Conservation (phyloP, 2,113 vertebrate genomes). For the Aplodontia rufa region DNA sequence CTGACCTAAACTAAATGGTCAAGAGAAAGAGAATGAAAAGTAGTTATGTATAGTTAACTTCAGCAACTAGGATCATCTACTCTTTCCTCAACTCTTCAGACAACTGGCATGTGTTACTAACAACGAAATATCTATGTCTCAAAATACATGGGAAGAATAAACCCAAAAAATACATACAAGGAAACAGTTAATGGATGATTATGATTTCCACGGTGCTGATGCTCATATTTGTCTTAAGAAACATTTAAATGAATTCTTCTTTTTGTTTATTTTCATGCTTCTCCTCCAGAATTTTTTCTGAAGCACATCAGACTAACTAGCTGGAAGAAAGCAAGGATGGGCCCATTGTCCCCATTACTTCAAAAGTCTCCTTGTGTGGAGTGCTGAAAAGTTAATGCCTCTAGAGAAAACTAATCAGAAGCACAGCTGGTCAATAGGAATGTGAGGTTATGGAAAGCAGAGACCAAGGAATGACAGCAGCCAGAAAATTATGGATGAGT, state of each 20-base stretch:
- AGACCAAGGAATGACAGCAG: slow-evolving; percentile 40
- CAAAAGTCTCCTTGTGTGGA: slow-evolving; percentile 63
- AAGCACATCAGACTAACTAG: slow-evolving; percentile 52
- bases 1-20: background rate
- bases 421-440: slow-evolving; percentile 74
- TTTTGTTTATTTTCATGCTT: slow-evolving; percentile 60
- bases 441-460: slow-evolving; percentile 67
- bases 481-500: slow-evolving; percentile 71
- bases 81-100: slow-evolving; percentile 18
- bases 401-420: slow-evolving; percentile 75
- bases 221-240: slow-evolving; percentile 52
- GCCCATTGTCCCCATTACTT: slow-evolving; percentile 71
- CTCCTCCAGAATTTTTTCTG: slow-evolving; percentile 46
- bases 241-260: slow-evolving; percentile 48
- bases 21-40: background rate
- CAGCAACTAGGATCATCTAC: background rate
- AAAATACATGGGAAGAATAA: slow-evolving; percentile 29
- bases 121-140: slow-evolving; percentile 33
- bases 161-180: background rate
- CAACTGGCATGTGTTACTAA: background rate
- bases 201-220: slow-evolving; percentile 35
- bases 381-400: slow-evolving; percentile 71
- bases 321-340: slow-evolving; percentile 56
- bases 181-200: background rate
- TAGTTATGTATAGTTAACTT: background rate